A percentile compares a stretch with the other conserved stretches of the same genome.
Conservation (phyloP, 2,888 invertebrate species). For the Germaria angustata region DNA sequence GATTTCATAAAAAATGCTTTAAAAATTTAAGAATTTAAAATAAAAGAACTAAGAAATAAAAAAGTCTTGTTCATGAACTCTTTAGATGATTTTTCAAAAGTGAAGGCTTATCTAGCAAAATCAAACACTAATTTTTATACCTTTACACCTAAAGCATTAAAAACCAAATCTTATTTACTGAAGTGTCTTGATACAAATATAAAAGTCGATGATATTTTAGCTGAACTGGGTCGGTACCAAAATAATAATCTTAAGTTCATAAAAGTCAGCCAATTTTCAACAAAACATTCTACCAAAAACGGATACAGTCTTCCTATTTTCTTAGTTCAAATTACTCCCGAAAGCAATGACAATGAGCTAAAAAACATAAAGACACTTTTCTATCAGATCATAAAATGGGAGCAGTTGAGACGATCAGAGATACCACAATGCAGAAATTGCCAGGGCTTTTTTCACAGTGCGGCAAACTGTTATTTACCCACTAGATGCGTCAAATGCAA, state of each 20-base stretch:
- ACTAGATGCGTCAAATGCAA: no score
- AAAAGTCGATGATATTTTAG: background rate
- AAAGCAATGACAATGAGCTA: no score
- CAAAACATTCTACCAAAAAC: background rate
- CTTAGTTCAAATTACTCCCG: no score
- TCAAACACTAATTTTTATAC: background rate
- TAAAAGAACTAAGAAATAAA: no score
- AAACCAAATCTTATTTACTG: background rate
- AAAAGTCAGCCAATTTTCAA: background rate
- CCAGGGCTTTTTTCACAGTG: no score
- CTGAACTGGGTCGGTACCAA: background rate
- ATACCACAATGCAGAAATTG: no score
- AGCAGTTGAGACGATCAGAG: no score
- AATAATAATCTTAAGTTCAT: background rate
- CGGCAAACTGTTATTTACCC: no score
- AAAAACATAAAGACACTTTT: no score
- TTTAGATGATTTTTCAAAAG: background rate
- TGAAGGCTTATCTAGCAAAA: background rate
- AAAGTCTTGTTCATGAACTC: background rate
- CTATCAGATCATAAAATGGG: no score
- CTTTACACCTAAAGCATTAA: background rate
- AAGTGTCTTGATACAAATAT: background rate
- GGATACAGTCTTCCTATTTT: background rate
- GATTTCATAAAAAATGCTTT: no score
- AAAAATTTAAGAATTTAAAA: no score